Conservation (phyloP, 2,113 vertebrate species). For the Mormyrus lacerda region DNA sequence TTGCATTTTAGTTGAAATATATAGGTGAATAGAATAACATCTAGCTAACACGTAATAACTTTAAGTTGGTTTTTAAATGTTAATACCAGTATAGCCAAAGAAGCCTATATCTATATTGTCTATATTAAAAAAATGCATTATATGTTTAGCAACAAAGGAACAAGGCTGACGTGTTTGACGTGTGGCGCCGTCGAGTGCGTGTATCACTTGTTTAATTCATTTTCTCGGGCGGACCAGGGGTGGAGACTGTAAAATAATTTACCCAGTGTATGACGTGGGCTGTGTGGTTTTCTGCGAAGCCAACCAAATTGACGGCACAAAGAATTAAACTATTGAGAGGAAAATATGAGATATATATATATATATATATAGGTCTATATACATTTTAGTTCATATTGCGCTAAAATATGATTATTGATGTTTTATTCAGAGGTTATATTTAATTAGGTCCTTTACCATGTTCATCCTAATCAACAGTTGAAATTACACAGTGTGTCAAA, state of each 20-base stretch:
- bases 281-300: neutral
- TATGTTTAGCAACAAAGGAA: neutral
- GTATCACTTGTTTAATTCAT: neutral
- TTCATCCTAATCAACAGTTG: neutral
- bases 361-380: neutral
- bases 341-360: neutral
- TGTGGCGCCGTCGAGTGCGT: neutral
- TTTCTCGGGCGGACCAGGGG: neutral
- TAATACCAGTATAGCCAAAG: neutral
- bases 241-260: neutral
- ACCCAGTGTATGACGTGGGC: neutral
- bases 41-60: neutral
- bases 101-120: no score
- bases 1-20: neutral
- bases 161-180: neutral
- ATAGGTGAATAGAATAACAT: neutral
- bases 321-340: neutral
- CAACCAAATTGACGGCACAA: neutral
- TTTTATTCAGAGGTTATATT: neutral
- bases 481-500: neutral
- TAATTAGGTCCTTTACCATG: neutral
- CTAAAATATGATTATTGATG: neutral
- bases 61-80: neutral
- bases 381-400: neutral
- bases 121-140: neutral